A percentile compares a stretch with the other conserved stretches of the same genome.
phyloP scores from a whole-genome alignment of 2,113 vertebrate species.

The Syngnathus floridae region DNA sequence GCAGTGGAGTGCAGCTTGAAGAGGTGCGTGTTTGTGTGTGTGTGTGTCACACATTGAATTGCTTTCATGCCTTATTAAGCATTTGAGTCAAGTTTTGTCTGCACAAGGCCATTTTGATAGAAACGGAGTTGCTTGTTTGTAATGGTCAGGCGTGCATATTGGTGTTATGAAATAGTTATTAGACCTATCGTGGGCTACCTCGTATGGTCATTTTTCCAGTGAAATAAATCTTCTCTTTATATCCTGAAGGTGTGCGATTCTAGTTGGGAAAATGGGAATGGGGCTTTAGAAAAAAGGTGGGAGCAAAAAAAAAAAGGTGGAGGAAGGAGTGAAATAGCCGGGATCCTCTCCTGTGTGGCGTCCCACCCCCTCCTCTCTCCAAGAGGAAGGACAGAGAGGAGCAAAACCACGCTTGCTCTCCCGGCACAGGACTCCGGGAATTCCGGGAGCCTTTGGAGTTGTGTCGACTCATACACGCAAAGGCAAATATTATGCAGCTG shows the following conservation, averaged over 20 bases:
- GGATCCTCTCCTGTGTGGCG: constrained; percentile 56
- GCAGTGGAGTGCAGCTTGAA: constrained; percentile 44
- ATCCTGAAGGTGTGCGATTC: neutral
- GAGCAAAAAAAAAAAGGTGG: neutral
- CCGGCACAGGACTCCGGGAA: constrained; percentile 57
- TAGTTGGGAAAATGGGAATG: constrained; percentile 34
- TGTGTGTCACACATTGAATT: constrained; percentile 25
- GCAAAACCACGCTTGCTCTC: constrained; percentile 43
- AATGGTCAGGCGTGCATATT: neutral
- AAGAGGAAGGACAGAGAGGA: constrained; percentile 38
- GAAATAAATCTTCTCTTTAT: neutral
- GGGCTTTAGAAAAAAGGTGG: constrained; percentile 11
- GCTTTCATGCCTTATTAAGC: constrained; percentile 44
- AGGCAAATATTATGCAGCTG: constrained; percentile 14
- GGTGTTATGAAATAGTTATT: neutral
- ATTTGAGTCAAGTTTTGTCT: constrained; percentile 9
- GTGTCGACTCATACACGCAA: constrained; percentile 18
- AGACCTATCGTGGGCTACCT: neutral
- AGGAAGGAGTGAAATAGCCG: constrained; percentile 43
- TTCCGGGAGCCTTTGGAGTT: constrained; percentile 61
- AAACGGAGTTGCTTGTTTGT: neutral
- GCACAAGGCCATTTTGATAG: neutral
- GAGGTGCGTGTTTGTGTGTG: constrained; percentile 18
- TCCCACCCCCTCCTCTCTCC: constrained; percentile 62
- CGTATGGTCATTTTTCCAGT: neutral